phyloP scores from a whole-genome alignment of 2,113 vertebrate genomes.

The Varanus komodoensis region DNA sequence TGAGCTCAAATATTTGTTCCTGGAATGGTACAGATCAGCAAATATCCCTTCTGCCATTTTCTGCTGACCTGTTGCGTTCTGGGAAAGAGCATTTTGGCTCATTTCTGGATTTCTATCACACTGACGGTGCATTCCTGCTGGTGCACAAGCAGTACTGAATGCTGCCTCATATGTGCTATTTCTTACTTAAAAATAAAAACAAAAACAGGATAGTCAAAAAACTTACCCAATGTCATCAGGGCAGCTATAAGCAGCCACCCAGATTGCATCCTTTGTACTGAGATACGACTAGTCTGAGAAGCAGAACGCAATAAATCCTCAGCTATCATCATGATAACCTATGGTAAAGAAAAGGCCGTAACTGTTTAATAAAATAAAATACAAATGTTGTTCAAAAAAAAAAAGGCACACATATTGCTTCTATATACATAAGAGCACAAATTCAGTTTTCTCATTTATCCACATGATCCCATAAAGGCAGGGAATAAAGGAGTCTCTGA shows the following conservation, averaged over 20 bases:
- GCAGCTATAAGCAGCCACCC: conserved; percentile 91
- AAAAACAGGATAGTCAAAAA: conserved; percentile 11
- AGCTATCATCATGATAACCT: conserved; percentile 88
- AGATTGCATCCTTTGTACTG: conserved; percentile 88
- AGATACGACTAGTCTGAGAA: conserved; percentile 89
- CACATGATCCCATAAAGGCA: not conserved
- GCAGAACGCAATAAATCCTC: conserved; percentile 92
- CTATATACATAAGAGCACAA: not conserved
- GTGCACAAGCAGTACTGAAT: too few relatives aligned
- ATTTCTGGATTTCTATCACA: too few relatives aligned
- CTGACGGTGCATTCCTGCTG: too few relatives aligned
- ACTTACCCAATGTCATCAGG: conserved; percentile 88
- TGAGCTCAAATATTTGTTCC: too few relatives aligned
- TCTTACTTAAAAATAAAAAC: not conserved
- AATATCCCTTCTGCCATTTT: too few relatives aligned
- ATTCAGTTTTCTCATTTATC: not conserved
- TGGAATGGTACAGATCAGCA: too few relatives aligned
- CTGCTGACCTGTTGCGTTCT: too few relatives aligned
- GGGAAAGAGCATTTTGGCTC: too few relatives aligned
- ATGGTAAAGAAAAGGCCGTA: conserved; percentile 40
- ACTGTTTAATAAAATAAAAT: conserved; percentile 28
- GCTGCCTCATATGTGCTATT: not conserved
- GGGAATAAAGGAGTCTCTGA: not conserved
- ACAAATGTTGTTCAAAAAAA: not conserved
- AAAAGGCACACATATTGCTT: not conserved